Conservation (phyloP, 53 echinoderm and acorn worm species). For the Apostichopus leukothele region DNA sequence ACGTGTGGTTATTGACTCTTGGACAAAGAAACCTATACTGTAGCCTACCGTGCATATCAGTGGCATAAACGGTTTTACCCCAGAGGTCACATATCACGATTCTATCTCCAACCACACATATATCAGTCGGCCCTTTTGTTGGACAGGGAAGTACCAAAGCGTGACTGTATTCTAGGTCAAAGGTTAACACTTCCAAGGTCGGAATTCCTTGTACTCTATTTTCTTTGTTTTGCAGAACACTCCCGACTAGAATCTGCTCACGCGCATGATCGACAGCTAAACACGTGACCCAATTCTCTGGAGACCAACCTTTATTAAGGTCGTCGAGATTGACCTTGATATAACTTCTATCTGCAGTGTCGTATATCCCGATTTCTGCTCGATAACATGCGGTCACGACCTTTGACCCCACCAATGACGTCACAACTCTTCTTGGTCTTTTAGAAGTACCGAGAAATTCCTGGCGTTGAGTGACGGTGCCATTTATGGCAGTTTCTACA, state of each 20-base stretch:
- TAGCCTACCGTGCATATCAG: constrained; percentile 11
- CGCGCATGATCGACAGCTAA: constrained; percentile 1
- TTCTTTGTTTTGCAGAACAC: constrained; percentile 1
- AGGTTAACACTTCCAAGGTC: constrained; percentile 2
- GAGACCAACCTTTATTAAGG: neutral
- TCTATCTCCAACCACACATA: neutral
- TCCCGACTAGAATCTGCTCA: constrained; percentile 15
- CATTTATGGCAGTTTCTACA: neutral
- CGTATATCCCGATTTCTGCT: constrained; percentile 15
- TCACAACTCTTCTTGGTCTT: constrained; percentile 17
- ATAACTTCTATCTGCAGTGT: constrained; percentile 11
- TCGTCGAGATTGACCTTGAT: neutral
- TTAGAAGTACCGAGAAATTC: constrained; percentile 9
- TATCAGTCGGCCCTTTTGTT: constrained; percentile 23
- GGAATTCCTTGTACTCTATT: neutral
- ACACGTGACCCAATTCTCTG: constrained; percentile 33
- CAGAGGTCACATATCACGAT: constrained; percentile 30
- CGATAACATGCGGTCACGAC: constrained; percentile 25
- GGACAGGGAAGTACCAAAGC: neutral
- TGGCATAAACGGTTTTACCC: neutral
- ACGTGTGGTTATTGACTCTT: constrained; percentile 8
- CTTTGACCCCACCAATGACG: neutral
- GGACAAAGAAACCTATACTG: constrained; percentile 17
- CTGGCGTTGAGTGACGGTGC: neutral
- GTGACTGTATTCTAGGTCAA: neutral